Evolutionary conservation across 1,140 invertebrate species (phyloP).

Genomic region (Pseudomyrmex concolor): DNA sequence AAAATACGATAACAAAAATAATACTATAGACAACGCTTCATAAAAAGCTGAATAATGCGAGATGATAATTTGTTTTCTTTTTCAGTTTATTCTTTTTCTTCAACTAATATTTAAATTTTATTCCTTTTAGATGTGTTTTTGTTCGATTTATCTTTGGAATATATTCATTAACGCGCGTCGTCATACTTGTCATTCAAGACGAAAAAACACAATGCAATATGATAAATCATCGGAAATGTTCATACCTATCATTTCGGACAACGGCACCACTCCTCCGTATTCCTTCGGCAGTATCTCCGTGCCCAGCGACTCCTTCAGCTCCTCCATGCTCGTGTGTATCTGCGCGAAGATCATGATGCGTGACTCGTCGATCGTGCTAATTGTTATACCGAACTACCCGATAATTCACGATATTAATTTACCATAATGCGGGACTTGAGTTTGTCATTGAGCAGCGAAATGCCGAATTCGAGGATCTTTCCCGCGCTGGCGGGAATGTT

Average conservation of each 20-base stretch:
- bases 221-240: not conserved
- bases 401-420: constrained; percentile 75
- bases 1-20: too few species aligned
- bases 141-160: too few species aligned
- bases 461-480: constrained; percentile 91
- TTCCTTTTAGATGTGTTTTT: too few species aligned
- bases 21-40: too few species aligned
- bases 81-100: too few species aligned
- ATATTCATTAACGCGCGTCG: too few species aligned
- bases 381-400: not conserved
- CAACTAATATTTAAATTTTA: too few species aligned
- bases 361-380: not conserved
- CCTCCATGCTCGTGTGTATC: constrained; percentile 90
- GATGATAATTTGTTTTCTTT: too few species aligned
- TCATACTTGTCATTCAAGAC: not conserved
- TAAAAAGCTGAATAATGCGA: too few species aligned
- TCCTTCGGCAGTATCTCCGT: constrained; percentile 92
- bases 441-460: constrained; percentile 92
- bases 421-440: constrained; percentile 91
- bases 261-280: constrained; percentile 92
- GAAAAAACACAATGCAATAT: not conserved
- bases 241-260: constrained; percentile 91
- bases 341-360: constrained; percentile 73
- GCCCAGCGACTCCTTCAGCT: constrained; percentile 89
- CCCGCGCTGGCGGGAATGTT: constrained; percentile 92